Base-by-base conservation (phyloP, 2,888 invertebrate species). In the Nemotelus nigrinus region DNA sequence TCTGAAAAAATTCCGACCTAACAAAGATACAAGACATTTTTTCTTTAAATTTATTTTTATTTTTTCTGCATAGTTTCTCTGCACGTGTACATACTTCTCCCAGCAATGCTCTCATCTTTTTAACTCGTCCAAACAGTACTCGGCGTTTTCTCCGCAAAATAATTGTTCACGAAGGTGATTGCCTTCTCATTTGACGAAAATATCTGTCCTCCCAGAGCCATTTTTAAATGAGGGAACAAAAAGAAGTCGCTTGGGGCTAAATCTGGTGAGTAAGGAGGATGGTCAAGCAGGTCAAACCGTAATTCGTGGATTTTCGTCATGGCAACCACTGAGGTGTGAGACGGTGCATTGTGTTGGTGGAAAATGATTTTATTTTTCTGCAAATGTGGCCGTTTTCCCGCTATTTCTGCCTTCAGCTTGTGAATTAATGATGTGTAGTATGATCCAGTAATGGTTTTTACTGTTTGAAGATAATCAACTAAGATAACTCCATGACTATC, bases 381-480 rank as follows among this genome's bases (percentile, higher is more conserved):
- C 77, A 81, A 79, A 77, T 79, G 77, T 43, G 79, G 81, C 71
- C 78, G 79, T 79, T 81, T 81, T 80, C 80, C 76, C 76, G 74
- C 65, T 39, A 82, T 79, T 80, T 81, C 80, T 60, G 58, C 68
- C 60, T 78, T 79, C 76, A 81, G 78, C 60, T 77, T 78, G 65
- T 80, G 79, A 74, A 82, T 76, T 80, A 79, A 81, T 50, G 76
- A 48, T 70, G 76, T 72, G 70, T 80, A 82, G 76, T 82, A 82
- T 74, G 77, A 78, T 60, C 77, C 78, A 41, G 77, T 82, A 48
- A 71, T 77, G 25, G 71, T 77, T 74, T 67, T 75, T 53, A 55
- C 74, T 68, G 53, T 74, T 78, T 78, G 75, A 74, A 78, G 67
- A 58, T 78, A 78, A 75, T 25, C 63, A 55, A 60, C 80, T 78